A percentile compares a stretch with the other conserved stretches of the same genome.
These are phyloP conservation scores for Drosophila anceps DNA, from an alignment of 2,888 invertebrate species.

Conservation along the genomic window DNA sequence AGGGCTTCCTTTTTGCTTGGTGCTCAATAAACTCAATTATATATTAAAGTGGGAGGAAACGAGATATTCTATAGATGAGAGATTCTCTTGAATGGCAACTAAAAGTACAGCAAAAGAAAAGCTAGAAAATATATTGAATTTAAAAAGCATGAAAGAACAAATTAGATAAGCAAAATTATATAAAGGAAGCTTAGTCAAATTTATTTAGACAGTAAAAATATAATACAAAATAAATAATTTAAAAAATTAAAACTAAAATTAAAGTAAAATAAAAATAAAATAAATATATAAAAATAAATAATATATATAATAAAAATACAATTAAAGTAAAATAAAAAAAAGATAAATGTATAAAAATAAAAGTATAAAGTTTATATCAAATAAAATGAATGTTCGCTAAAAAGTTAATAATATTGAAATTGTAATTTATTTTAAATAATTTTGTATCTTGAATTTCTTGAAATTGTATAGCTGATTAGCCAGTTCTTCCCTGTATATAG, in stretches of 20 bases:
- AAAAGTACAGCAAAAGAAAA: background rate
- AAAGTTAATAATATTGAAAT: background rate
- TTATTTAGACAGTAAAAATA: too few species aligned
- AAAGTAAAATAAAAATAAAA: background rate
- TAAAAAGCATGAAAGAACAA: background rate
- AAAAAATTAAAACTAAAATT: background rate
- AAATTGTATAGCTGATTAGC: too few species aligned
- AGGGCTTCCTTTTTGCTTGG: background rate
- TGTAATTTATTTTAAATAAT: too few species aligned
- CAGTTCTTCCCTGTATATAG: too few species aligned
- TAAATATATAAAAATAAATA: too few species aligned
- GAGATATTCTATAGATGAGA: background rate
- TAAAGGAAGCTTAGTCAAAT: too few species aligned
- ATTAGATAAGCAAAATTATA: background rate
- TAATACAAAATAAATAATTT: background rate
- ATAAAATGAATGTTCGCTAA: background rate
- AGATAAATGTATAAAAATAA: too few species aligned
- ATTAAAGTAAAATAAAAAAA: too few species aligned
- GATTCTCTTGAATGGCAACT: background rate
- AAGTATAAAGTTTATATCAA: too few species aligned
- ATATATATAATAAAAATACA: too few species aligned
- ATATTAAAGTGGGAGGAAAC: background rate
- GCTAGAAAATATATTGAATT: background rate
- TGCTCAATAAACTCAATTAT: slow-evolving; percentile 7
- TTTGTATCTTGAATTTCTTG: too few species aligned